phyloP scores from a whole-genome alignment of 2,113 vertebrate species.

The Dissostichus mawsoni region DNA sequence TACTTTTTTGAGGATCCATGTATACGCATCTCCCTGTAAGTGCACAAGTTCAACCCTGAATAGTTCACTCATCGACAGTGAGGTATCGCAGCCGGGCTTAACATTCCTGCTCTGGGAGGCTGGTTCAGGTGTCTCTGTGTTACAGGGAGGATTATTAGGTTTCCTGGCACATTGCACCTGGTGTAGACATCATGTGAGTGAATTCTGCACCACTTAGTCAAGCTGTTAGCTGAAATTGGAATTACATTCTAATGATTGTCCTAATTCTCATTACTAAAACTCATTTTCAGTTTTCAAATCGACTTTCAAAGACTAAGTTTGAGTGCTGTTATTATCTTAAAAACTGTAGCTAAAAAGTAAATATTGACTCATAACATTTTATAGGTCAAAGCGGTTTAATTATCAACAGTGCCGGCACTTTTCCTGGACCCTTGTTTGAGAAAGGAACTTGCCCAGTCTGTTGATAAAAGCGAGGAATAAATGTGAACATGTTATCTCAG shows the following conservation, averaged over 20 bases:
- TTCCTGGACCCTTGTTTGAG: constrained; percentile 14
- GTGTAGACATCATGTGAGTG: not conserved
- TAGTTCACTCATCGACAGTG: constrained; percentile 34
- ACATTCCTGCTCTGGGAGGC: constrained; percentile 58
- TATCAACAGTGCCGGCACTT: constrained; percentile 43
- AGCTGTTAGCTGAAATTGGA: not conserved
- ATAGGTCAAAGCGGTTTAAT: constrained; percentile 55
- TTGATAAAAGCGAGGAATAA: constrained; percentile 59
- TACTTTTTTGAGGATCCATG: not conserved
- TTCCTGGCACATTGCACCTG: constrained; percentile 20
- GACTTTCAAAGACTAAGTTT: not conserved
- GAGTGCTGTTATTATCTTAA: not conserved
- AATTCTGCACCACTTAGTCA: not conserved
- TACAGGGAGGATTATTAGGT: constrained; percentile 7
- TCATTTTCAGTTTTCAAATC: not conserved
- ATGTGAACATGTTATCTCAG: constrained; percentile 45
- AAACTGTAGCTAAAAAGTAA: constrained; percentile 35
- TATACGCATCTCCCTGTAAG: constrained; percentile 8
- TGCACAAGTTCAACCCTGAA: constrained; percentile 8
- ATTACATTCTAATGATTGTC: not conserved
- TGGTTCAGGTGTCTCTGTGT: constrained; percentile 46
- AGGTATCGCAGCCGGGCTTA: constrained; percentile 30
- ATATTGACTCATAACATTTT: constrained; percentile 60
- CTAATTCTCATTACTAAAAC: not conserved
- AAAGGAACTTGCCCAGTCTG: constrained; percentile 38